A percentile compares a stretch with the other conserved stretches of the same genome.
These are phyloP conservation scores for Parnassius apollo DNA, from an alignment of 2,888 invertebrate species.

Conservation along the genomic window DNA sequence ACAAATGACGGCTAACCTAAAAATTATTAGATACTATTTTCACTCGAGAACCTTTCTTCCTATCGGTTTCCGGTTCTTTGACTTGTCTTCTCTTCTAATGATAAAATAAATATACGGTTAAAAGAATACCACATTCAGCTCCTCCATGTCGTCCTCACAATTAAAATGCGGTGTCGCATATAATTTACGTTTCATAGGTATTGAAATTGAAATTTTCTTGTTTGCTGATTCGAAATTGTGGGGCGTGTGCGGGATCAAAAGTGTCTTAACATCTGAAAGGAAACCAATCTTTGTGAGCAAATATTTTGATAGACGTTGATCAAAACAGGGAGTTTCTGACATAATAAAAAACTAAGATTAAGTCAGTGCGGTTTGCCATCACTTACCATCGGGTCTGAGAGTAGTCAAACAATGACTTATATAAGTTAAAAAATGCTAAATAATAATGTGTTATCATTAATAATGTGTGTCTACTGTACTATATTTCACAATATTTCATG, in stretches of 20 bases:
- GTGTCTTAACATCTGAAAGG: slow-evolving; percentile 18
- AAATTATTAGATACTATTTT: no score
- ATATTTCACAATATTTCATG: no score
- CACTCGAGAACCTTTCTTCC: no score
- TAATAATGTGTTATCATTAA: no score
- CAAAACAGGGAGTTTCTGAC: slow-evolving; percentile 3
- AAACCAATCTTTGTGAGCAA: slow-evolving; percentile 19
- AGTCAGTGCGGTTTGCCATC: no score
- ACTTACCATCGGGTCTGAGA: no score
- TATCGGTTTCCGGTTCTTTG: no score
- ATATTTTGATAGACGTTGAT: slow-evolving; percentile 17
- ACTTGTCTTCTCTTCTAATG: slow-evolving; percentile 5
- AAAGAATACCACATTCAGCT: slow-evolving; percentile 64
- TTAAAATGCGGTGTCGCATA: slow-evolving; percentile 58
- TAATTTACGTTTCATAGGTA: slow-evolving; percentile 75
- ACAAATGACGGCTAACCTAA: no score
- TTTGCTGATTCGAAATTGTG: slow-evolving; percentile 11
- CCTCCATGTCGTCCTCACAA: slow-evolving; percentile 75
- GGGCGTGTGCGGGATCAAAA: slow-evolving; percentile 9
- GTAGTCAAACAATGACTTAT: no score
- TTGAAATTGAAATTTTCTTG: slow-evolving; percentile 26
- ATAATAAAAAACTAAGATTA: no score
- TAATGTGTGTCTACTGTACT: no score
- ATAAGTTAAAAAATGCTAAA: no score
- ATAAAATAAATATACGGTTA: neutral